Evolutionary conservation across 2,888 invertebrate species (phyloP).

Genomic region (Ernsta delagoae): DNA sequence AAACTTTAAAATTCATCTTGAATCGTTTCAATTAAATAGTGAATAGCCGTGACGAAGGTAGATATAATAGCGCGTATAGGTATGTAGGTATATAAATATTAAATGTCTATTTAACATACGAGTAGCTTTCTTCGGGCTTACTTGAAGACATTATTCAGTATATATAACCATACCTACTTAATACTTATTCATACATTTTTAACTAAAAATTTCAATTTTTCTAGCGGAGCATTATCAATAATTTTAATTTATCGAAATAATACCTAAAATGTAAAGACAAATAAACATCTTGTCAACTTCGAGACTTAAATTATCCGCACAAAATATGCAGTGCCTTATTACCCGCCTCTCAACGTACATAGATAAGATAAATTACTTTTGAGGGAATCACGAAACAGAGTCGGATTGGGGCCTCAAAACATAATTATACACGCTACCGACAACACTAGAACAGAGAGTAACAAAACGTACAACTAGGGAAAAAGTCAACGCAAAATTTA

Average conservation of each 20-base stretch:
- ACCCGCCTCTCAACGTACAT: conserved; percentile 1
- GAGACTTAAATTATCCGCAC: background rate
- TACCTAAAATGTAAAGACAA: no score
- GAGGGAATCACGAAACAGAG: conserved; percentile 1
- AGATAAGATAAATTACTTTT: background rate
- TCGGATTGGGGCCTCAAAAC: conserved; percentile 17
- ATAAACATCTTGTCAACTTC: background rate
- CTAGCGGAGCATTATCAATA: no score
- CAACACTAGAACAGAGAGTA: conserved; percentile 43
- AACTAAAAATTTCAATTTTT: no score
- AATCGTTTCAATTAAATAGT: background rate
- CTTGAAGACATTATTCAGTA: no score
- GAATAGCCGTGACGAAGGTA: background rate
- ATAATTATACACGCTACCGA: conserved; percentile 43
- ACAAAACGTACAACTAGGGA: conserved; percentile 43
- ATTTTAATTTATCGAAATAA: no score
- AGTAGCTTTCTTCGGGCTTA: no score
- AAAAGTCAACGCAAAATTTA: conserved; percentile 49
- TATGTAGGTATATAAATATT: no score
- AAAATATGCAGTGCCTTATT: conserved; percentile 2
- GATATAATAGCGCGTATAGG: no score
- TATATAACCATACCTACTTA: no score
- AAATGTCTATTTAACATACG: no score
- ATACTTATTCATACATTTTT: no score
- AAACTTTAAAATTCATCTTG: background rate